A percentile compares a stretch with the other conserved stretches of the same genome.
Evolutionary conservation across 2,797 vertebrate species (phyloP).

Genomic region (Melanogrammus aeglefinus): DNA sequence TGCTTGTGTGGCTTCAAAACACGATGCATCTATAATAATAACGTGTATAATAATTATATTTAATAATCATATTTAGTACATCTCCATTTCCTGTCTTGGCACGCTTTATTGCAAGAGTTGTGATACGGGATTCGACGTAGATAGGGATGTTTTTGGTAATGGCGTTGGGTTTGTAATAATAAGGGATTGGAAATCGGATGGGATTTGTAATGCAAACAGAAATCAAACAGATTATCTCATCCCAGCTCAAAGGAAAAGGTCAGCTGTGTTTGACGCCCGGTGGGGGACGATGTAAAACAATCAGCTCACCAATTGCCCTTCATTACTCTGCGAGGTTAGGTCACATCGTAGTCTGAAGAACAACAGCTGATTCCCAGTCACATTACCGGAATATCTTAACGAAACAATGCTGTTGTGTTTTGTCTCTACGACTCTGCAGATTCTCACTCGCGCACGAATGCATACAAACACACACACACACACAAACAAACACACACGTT

Average conservation of each 20-base stretch:
- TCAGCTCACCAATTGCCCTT: too few relatives aligned
- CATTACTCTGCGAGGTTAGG: too few relatives aligned
- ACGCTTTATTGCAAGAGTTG: too few relatives aligned
- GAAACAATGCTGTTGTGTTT: too few relatives aligned
- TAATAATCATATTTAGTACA: background rate
- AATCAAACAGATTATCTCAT: background rate
- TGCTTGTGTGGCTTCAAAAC: background rate
- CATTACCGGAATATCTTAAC: too few relatives aligned
- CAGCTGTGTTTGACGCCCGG: too few relatives aligned
- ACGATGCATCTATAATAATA: background rate
- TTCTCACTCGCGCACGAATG: too few relatives aligned
- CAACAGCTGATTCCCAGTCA: background rate
- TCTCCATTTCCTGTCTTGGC: background rate
- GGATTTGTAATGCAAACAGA: background rate
- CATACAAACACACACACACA: too few relatives aligned
- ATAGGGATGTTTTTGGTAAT: background rate
- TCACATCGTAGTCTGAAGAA: background rate
- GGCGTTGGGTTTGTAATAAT: background rate
- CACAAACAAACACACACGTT: too few relatives aligned
- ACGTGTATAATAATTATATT: background rate
- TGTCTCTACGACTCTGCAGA: too few relatives aligned
- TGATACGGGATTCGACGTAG: background rate
- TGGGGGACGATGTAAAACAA: too few relatives aligned
- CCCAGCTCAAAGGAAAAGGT: too few relatives aligned
- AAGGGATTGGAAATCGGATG: background rate